Evolutionary conservation across 2,797 vertebrate genomes (phyloP), one percentile per base, ranked within the genome.

Genomic region (Danio tinwini): DNA sequence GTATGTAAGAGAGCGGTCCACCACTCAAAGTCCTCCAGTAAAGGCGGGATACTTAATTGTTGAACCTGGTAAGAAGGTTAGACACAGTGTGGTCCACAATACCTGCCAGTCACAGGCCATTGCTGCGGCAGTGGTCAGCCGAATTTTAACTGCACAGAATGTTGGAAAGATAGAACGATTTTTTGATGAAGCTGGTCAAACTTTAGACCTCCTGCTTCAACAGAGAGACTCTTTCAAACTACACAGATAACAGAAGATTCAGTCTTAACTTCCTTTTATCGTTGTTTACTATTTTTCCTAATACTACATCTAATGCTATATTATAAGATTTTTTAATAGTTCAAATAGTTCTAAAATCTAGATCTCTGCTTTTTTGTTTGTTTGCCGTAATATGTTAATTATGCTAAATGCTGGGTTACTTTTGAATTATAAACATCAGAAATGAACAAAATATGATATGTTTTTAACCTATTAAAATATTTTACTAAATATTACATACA

Each of bases 1-100:
- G 17, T 69, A 83, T 6, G 81, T 87, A 61, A 85, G 73, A 67
- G 87, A 87, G 79, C 78, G 47, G 9, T 50, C 63, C 59, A 59
- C 77, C 17, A 53, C 5, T 1, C 74, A 39, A 73, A 75, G 56
- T 16, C 81, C 74, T n/a, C 82, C 82, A 0, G 1, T 81, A 14
- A 78, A 78, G 56, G 78, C 65, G 1, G 85, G 85, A 10, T 86
- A 87, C 62, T 81, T 89, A 65, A 82, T 85, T n/a, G 52, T 86
- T 9, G 88, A 86, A 52, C 84, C 86, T 0, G 80, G 61, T 37
- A 85, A 55, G 40, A 89, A 89, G n/a, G 59, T 87, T 53, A 72
- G 86, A 53, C 88, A 89, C 62, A 59, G 76, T 2, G 79, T 89
- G 59, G 56, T 56, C 19, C 88, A 89, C 78, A 80, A 56, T 16